A percentile compares a stretch with the other conserved stretches of the same genome.
phyloP scores from a whole-genome alignment of 1,140 invertebrate genomes.

The Drosophila aff. region DNA sequence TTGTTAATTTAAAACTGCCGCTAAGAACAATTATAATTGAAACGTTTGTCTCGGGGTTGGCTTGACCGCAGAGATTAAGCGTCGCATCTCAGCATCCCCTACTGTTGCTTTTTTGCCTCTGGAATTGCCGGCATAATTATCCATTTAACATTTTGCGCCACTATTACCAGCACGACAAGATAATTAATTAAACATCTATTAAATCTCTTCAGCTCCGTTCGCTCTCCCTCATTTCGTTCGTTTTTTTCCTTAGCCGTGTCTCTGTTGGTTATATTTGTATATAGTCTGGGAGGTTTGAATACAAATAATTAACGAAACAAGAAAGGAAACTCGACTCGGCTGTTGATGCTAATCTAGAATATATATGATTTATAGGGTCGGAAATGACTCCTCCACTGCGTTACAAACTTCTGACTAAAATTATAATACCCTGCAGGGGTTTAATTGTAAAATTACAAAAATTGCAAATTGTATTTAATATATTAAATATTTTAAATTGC shows the following conservation, averaged over 20 bases:
- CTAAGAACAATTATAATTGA: constrained; percentile 76
- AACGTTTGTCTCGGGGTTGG: constrained; percentile 23
- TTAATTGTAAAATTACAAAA: no score
- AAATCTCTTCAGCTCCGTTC: constrained; percentile 50
- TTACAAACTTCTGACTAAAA: no score
- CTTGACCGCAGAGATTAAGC: constrained; percentile 27
- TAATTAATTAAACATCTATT: constrained; percentile 71
- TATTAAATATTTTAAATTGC: no score
- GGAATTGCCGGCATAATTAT: constrained; percentile 73
- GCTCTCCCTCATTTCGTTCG: constrained; percentile 2
- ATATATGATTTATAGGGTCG: no score
- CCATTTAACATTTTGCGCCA: constrained; percentile 67
- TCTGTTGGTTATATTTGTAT: neutral
- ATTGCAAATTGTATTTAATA: no score
- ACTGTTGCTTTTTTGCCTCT: constrained; percentile 25
- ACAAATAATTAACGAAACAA: neutral
- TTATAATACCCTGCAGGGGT: no score
- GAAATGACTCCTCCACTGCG: no score
- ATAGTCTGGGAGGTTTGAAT: neutral
- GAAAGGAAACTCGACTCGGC: no score
- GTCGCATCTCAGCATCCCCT: constrained; percentile 14
- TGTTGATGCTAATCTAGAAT: no score
- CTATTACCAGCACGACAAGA: constrained; percentile 64
- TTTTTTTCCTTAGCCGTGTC: neutral
- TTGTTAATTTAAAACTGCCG: constrained; percentile 59